Evolutionary conservation across 2,888 invertebrate genomes (phyloP), one percentile per base, ranked within the genome.

Genomic region (Nysson spinosus): DNA sequence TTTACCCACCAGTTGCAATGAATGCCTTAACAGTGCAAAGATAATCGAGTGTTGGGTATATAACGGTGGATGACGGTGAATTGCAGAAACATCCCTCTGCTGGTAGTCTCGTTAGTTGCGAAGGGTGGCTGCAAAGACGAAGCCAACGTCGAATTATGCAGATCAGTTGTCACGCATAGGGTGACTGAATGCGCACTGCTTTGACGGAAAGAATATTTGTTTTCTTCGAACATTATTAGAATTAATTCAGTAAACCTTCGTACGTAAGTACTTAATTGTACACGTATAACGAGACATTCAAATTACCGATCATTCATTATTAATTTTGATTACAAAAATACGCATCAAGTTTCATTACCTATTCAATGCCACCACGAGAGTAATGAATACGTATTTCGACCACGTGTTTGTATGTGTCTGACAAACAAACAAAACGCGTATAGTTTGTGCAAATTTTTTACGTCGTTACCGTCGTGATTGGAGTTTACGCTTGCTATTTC

Each of bases 41-140:
- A 85, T 85, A 84, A 85, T 83, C 84, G 81, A 78, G 79, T 80
- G 77, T 79, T 75, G 73, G 65, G 66, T 61, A 56, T 64, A 55
- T 61, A 72, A 72, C 75, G 67, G 57, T 62, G 78, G 68, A 69
- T 68, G 75, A 78, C 79, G 83, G 82, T 86, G 86, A 85, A 79
- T 85, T 85, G 86, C 86, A 85, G 79, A 84, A 85, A 85, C 83
- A 75, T 81, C 82, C 84, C 76, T 75, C 50, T 63, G 57, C 50
- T 52, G 69, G 66, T 58, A 58, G 55, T 65, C 78, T 77, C 77
- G 74, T 77, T 81, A 75, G 78, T 77, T n/a, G 52, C 58, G 61
- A 66, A 69, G 74, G 69, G 70, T 62, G 65, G 35, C 52, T 64
- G 55, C 49, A 57, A 72, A 72, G 72, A 70, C 68, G 65, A 58